Percentiles rank a stretch among this genome's conserved stretches.
Conservation (phyloP, 1,140 invertebrate species). For the Aricia agestis region DNA sequence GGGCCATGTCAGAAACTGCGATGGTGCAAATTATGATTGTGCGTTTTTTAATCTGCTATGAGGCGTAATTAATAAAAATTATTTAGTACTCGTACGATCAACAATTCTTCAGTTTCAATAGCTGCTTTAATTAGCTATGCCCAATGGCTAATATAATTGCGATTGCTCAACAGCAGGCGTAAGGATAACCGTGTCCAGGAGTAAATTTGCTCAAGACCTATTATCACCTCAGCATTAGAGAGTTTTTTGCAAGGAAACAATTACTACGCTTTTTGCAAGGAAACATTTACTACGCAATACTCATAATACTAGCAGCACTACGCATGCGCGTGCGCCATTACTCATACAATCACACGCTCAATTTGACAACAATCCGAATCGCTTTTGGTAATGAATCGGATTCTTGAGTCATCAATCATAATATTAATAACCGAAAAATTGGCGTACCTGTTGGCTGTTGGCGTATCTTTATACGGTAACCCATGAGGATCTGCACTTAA, state of each 20-base stretch:
- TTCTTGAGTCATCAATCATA: conserved; percentile 1
- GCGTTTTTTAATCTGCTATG: no score
- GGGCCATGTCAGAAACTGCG: no score
- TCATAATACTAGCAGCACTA: conserved; percentile 28
- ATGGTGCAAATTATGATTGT: no score
- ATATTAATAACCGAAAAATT: background rate
- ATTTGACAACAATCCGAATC: conserved; percentile 34
- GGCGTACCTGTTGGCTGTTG: background rate
- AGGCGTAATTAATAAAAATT: no score
- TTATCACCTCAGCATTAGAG: background rate
- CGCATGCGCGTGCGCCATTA: conserved; percentile 32
- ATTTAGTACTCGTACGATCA: no score
- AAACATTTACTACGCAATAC: conserved; percentile 26
- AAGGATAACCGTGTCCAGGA: background rate
- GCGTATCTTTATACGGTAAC: background rate
- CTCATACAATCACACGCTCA: conserved; percentile 33
- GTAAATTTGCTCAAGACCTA: background rate
- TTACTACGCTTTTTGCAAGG: no score
- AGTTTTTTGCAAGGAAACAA: conserved; percentile 16
- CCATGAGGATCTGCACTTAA: no score
- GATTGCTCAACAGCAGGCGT: background rate
- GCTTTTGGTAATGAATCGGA: background rate
- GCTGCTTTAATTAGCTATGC: background rate
- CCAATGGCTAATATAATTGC: background rate
- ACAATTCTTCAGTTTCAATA: no score